Evolutionary conservation across 1,140 invertebrate species (phyloP).

Genomic region (Frieseomelitta varia): DNA sequence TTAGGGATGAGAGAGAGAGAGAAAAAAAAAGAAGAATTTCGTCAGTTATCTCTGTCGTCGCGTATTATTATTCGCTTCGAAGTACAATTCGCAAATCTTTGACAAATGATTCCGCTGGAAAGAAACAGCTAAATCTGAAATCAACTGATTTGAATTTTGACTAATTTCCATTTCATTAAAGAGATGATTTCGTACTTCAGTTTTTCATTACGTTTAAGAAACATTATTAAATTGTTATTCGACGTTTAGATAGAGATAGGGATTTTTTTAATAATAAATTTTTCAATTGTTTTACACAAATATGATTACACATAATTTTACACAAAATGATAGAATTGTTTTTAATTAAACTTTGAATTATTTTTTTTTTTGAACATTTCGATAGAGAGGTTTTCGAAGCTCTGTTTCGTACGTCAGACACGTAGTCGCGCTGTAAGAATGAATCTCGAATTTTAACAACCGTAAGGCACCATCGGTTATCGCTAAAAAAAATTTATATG

Average conservation of each 20-base stretch:
- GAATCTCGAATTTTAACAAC: background rate
- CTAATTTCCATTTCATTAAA: no score
- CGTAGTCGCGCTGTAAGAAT: background rate
- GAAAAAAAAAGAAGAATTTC: background rate
- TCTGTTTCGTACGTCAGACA: background rate
- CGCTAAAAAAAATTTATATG: constrained; percentile 19
- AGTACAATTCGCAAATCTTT: background rate
- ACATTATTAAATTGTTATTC: no score
- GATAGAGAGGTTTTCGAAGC: background rate
- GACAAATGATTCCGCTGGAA: background rate
- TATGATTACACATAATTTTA: no score
- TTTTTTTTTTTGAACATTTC: background rate
- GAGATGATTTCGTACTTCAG: background rate
- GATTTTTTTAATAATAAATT: no score
- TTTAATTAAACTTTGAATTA: no score
- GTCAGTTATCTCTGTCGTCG: background rate
- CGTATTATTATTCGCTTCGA: background rate
- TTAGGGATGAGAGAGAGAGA: background rate
- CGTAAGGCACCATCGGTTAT: background rate
- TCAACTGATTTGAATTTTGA: no score
- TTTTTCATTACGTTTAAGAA: no score
- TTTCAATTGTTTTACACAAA: no score
- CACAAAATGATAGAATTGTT: no score
- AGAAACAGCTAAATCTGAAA: background rate
- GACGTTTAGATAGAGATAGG: no score